Conservation (phyloP, 2,888 invertebrate genomes). For the Ochropacha duplaris region DNA sequence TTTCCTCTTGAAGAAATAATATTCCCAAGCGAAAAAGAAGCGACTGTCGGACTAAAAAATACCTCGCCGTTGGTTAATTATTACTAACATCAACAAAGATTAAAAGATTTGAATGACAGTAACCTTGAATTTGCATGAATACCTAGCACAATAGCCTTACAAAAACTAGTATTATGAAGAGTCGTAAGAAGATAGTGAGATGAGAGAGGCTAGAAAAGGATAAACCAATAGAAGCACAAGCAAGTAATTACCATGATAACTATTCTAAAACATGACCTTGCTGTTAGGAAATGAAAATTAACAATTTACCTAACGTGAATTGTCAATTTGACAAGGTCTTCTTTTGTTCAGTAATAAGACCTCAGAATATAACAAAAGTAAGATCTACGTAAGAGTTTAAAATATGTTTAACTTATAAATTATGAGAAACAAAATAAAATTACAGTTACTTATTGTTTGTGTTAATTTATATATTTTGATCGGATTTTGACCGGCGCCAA, state of each 20-base stretch:
- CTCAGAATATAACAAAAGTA: conserved; percentile 20
- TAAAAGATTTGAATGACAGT: neutral
- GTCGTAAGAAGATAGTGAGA: neutral
- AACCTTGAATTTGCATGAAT: neutral
- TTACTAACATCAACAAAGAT: neutral
- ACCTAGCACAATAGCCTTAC: too few species aligned
- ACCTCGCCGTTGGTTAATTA: neutral
- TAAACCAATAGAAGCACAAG: neutral
- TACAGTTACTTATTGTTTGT: neutral
- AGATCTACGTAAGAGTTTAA: conserved; percentile 25
- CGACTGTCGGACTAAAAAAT: too few species aligned
- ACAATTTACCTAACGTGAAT: conserved; percentile 32
- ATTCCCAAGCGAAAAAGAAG: too few species aligned
- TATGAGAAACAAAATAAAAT: neutral
- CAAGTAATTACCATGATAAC: conserved; percentile 9
- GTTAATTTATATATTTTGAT: neutral
- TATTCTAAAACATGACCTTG: conserved; percentile 26
- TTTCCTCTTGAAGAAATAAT: too few species aligned
- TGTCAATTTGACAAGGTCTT: conserved; percentile 40
- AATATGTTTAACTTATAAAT: conserved; percentile 9
- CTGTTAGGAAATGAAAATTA: conserved; percentile 33
- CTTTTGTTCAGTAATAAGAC: conserved; percentile 35
- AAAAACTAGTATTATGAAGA: neutral
- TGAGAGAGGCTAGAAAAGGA: neutral
- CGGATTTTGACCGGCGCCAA: too few species aligned